Percentiles rank a stretch among this genome's conserved stretches.
These are phyloP conservation scores for Rhyacophila evoluta DNA, from an alignment of 2,888 invertebrate genomes.

Conservation along the genomic window DNA sequence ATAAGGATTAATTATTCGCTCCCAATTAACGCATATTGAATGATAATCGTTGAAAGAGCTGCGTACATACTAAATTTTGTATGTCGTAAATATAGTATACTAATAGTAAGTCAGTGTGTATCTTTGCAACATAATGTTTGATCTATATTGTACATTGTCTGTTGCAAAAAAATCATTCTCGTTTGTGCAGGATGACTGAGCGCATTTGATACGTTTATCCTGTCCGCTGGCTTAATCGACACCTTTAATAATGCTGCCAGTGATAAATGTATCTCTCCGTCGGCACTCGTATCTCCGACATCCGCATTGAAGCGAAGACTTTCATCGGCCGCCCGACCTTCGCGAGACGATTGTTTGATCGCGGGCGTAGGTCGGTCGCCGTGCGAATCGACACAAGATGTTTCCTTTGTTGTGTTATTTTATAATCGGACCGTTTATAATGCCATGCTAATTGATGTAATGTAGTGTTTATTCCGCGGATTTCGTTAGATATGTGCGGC, in stretches of 20 bases:
- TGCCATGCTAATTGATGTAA: slow-evolving; percentile 8
- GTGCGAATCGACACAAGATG: slow-evolving; percentile 22
- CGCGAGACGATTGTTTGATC: slow-evolving; percentile 17
- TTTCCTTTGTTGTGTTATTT: neutral
- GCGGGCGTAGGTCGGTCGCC: slow-evolving; percentile 22
- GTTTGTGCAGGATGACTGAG: too few species aligned
- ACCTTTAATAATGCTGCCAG: neutral
- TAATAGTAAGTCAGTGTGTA: too few species aligned
- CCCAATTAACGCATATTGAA: too few species aligned
- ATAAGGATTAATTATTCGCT: too few species aligned
- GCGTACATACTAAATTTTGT: too few species aligned
- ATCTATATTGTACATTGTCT: too few species aligned
- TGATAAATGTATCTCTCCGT: neutral
- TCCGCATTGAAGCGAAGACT: slow-evolving; percentile 7
- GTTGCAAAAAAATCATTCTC: too few species aligned
- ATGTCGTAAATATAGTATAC: too few species aligned
- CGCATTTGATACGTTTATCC: neutral
- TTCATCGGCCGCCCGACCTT: slow-evolving; percentile 11
- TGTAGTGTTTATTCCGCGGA: neutral
- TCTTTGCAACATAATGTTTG: too few species aligned
- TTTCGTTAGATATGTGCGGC: neutral
- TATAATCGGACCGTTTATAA: slow-evolving; percentile 4
- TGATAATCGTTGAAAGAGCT: too few species aligned
- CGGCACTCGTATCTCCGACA: neutral
- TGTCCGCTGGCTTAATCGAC: neutral